Evolutionary conservation across 2,113 vertebrate species (phyloP), one percentile per base, ranked within the genome.

Genomic region (Myiagra hebetior): DNA sequence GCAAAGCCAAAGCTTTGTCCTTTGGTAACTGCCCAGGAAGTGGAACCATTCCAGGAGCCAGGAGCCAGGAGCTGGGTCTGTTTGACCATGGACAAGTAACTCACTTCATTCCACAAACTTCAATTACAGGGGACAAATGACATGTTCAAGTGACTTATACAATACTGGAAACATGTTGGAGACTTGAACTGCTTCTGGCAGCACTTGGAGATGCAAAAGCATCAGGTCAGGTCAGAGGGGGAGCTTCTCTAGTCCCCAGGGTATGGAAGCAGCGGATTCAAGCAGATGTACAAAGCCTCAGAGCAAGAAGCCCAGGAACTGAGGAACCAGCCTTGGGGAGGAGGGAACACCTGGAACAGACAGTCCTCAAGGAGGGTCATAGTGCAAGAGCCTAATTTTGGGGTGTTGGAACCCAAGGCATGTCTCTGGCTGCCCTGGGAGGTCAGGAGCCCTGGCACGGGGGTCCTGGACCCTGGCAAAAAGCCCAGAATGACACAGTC

Each of bases 161-260:
- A 74, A 60, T 24, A 44, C 21, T 6, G 7, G 41, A 53, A 75
- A 82, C 11, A 22, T 1, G 8, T 0, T 56, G 53, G 27, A 81
- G 55, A 47, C 27, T 60, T 60, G 46, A 78, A 52, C 24, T 41
- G 50, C 50, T 76, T 62, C n/a, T 65, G 57, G 52, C n/a, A 94
- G 70, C 31, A 15, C 63, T 9, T 20, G n/a, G 67, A 93, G 52
- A 89, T 14, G 35, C 39, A 62, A 31, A 52, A 75, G 30, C 42
- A 79, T 19, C 33, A 10, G 14, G 18, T 35, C 6, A 16, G 18
- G 12, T 19, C 0, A 0, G 47, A 74, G 18, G 3, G 23, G 30
- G 6, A 92, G 35, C 23, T 81, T 30, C 30, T 90, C n/a, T 76
- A 19, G 26, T n/a, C 30, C 59, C 41, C 2, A 0, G 21, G 24